Percentiles rank a stretch among this genome's conserved stretches.
Evolutionary conservation across 2,113 vertebrate species (phyloP).

Genomic region (Uria aalge): DNA sequence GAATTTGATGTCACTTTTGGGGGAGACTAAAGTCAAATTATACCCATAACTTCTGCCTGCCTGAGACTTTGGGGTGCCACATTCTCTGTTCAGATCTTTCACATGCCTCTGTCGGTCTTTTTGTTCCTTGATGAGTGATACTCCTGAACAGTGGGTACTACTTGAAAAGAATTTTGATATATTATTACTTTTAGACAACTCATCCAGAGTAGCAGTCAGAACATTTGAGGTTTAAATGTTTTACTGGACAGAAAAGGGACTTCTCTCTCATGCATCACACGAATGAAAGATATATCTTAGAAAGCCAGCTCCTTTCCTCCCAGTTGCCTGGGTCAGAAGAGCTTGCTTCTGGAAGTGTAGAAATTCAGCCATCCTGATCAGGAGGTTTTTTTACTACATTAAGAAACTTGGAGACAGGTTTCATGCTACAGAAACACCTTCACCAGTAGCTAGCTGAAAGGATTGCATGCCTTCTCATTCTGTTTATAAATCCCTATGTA

Average conservation of each 20-base stretch:
- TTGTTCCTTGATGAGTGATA: not conserved
- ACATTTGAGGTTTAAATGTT: not conserved
- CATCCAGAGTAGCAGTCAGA: not conserved
- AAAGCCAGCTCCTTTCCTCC: not conserved
- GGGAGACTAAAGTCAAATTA: not conserved
- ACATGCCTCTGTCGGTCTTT: not conserved
- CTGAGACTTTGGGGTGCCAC: not conserved
- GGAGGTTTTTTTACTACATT: not conserved
- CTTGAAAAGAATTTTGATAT: not conserved
- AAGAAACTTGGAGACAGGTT: not conserved
- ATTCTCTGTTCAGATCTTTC: not conserved
- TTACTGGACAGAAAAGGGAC: not conserved
- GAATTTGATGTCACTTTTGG: slow-evolving; percentile 3
- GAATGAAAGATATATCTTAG: not conserved
- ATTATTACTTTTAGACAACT: not conserved
- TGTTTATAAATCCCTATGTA: not conserved
- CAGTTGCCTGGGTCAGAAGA: not conserved
- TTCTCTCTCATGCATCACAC: not conserved
- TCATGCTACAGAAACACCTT: not conserved
- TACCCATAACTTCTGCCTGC: not conserved
- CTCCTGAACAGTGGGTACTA: not conserved
- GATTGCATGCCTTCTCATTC: not conserved
- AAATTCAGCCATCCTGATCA: not conserved
- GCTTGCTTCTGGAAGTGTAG: not conserved
- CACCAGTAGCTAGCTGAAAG: not conserved